These are phyloP conservation scores for Hirundichthys speculiger DNA, from an alignment of 2,113 vertebrate species.

Conservation along the genomic window DNA sequence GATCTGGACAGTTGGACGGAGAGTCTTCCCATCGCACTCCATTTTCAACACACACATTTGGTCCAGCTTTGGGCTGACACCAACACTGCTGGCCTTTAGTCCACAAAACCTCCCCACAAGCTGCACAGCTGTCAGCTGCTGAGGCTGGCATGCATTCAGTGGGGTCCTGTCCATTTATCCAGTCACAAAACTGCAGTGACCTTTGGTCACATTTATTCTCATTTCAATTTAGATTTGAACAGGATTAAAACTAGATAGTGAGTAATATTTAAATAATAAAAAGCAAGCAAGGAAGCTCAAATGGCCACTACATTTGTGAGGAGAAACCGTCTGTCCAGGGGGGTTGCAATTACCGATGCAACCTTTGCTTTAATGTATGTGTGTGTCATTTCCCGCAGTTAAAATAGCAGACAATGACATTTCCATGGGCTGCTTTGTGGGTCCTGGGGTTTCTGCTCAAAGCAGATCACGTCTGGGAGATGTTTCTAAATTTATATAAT, in stretches of 20 bases:
- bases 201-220: not conserved
- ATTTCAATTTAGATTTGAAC: not conserved
- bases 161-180: constrained; percentile 9
- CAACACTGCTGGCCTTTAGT: constrained; percentile 29
- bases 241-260: too few relatives aligned
- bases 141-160: constrained; percentile 30
- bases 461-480: constrained; percentile 17
- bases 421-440: constrained; percentile 8
- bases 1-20: not conserved
- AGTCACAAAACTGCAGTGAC: not conserved
- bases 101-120: constrained; percentile 8
- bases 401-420: constrained; percentile 31
- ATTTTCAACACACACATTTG: not conserved
- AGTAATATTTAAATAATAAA: too few relatives aligned
- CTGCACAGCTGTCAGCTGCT: constrained; percentile 61
- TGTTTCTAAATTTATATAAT: not conserved
- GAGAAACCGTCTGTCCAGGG: not conserved
- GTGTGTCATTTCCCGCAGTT: constrained; percentile 9
- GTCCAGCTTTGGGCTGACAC: constrained; percentile 5
- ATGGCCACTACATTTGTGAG: not conserved
- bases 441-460: constrained; percentile 12
- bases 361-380: not conserved
- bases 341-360: not conserved
- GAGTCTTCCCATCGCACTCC: not conserved
- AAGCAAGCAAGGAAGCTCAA: not conserved